Base-by-base conservation (phyloP, 2,113 vertebrate genomes). In the Gambusia holbrooki region DNA sequence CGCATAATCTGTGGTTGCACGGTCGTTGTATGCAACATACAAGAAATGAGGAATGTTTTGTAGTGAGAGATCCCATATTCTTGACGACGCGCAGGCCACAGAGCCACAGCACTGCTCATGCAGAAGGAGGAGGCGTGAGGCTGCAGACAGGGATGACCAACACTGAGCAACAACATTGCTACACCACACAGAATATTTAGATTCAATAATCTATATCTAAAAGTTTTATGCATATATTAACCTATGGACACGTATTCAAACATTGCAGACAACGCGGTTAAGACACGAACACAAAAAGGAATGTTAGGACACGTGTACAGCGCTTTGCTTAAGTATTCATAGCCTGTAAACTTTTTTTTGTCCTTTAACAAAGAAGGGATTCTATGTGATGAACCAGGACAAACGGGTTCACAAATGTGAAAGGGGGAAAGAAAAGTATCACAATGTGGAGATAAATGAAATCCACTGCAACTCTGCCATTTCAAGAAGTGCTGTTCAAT, bases 101-200 rank as follows among this genome's bases (percentile, higher is more conserved):
- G 78, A 71, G 62, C 48, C 66, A 74, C 74, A 62, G 74, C 77
- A 79, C 69, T 80, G 63, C 13, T 32, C 28, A 42, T 14, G 30
- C 66, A 78, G 48, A 85, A 85, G 64, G 71, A 32, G 65, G 69
- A 69, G 0, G 54, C 29, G 37, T 81, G 35, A 60, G 71, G n/a
- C 64, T 70, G 62, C 64, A 66, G 67, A 68, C 37, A 48, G 71
- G 71, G 70, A 80, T 79, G 77, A 76, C 28, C 71, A 11, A 86
- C 82, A 77, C 48, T 64, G 70, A 80, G 79, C 70, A 73, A 84
- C 72, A 62, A 73, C 62, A 90, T 80, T 76, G 60, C 77, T 86
- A 89, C 82, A 79, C 75, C 83, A 89, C 72, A 73, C 72, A 78
- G 85, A 82, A 79, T 87, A 82, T 84, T 73, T 79, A 92, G 88